phyloP scores from a whole-genome alignment of 2,888 invertebrate genomes.

The Homarus gammarus region DNA sequence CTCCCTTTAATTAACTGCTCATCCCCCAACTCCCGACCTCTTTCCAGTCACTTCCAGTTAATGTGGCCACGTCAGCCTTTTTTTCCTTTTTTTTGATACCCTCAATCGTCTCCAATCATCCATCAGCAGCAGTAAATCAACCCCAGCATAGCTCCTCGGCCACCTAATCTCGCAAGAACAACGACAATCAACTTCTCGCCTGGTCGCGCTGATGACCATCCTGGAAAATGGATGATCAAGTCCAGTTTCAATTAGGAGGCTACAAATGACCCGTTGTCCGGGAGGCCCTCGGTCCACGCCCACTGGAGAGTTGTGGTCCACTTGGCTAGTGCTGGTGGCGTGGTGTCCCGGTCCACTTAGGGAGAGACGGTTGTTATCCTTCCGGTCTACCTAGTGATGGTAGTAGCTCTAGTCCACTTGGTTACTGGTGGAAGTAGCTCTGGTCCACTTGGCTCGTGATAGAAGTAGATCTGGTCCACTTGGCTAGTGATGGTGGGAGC shows the following conservation, averaged over 20 bases:
- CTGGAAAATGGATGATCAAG: conserved; percentile 27
- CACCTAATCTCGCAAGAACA: conserved; percentile 43
- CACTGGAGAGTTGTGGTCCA: too few species aligned
- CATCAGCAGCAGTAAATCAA: background rate
- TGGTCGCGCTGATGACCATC: conserved; percentile 37
- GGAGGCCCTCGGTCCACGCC: background rate
- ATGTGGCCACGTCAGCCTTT: too few species aligned
- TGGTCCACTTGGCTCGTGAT: too few species aligned
- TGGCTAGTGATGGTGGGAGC: too few species aligned
- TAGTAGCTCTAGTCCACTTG: background rate
- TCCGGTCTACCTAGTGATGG: background rate
- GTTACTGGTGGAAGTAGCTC: too few species aligned
- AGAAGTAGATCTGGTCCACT: too few species aligned
- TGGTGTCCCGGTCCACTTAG: too few species aligned
- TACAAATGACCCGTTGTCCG: conserved; percentile 21
- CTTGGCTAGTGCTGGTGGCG: background rate
- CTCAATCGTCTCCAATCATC: background rate
- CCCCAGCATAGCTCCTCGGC: background rate
- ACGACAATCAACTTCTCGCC: conserved; percentile 39
- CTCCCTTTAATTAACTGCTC: too few species aligned
- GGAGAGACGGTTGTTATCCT: too few species aligned
- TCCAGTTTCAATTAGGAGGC: conserved; percentile 34
- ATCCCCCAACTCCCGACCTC: too few species aligned
- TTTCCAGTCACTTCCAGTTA: too few species aligned
- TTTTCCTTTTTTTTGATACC: too few species aligned